Percentiles rank a stretch among this genome's conserved stretches.
Evolutionary conservation across 1,140 invertebrate genomes (phyloP).

Genomic region (Drosophila tristis): DNA sequence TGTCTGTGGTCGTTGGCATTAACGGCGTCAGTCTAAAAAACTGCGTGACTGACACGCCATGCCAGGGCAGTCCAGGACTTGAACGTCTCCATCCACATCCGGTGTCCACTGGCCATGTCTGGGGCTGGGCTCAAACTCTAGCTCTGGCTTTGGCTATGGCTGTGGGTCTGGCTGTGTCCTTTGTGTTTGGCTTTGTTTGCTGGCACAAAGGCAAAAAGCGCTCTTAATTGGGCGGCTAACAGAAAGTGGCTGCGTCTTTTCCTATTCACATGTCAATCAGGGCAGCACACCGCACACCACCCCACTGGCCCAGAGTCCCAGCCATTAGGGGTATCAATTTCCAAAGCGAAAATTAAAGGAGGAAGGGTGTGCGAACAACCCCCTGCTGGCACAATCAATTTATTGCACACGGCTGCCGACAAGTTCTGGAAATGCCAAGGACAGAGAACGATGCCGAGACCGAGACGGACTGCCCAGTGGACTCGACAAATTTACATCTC

Average conservation of each 20-base stretch:
- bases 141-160: too few relatives aligned
- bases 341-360: constrained; percentile 49
- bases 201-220: constrained; percentile 77
- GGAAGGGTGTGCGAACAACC: constrained; percentile 26
- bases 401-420: constrained; percentile 74
- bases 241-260: constrained; percentile 79
- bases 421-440: constrained; percentile 61
- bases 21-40: constrained; percentile 69
- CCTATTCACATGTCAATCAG: constrained; percentile 80
- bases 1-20: constrained; percentile 56
- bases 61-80: constrained; percentile 27
- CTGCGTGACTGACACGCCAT: constrained; percentile 78
- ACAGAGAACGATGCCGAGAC: constrained; percentile 10
- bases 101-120: constrained; percentile 17
- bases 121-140: background rate
- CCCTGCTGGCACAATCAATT: constrained; percentile 77
- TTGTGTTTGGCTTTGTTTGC: constrained; percentile 71
- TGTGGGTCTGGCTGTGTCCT: constrained; percentile 37
- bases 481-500: constrained; percentile 44
- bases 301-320: constrained; percentile 19
- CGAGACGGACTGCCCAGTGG: background rate
- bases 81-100: constrained; percentile 3
- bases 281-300: constrained; percentile 35
- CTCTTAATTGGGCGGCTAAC: constrained; percentile 81
- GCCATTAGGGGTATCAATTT: constrained; percentile 74